Percentiles rank a stretch among this genome's conserved stretches.
These are phyloP conservation scores for Drosophila kanekoi DNA, from an alignment of 2,888 invertebrate species.

Conservation along the genomic window DNA sequence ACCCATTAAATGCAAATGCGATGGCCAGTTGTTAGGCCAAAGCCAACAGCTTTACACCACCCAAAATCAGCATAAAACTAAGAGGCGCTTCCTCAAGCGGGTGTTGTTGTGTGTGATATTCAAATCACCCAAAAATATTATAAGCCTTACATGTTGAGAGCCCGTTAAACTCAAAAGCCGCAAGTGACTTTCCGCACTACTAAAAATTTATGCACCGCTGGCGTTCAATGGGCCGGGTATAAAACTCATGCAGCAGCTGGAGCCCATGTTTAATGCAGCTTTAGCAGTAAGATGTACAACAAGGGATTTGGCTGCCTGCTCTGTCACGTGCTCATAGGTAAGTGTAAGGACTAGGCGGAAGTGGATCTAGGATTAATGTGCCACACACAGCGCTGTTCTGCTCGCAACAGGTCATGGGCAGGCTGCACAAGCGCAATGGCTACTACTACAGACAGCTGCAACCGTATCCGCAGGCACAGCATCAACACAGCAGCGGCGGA, in stretches of 20 bases:
- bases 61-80: constrained; percentile 33
- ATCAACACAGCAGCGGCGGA: constrained; percentile 40
- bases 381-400: constrained; percentile 48
- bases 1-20: constrained; percentile 45
- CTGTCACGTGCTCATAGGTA: constrained; percentile 58
- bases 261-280: constrained; percentile 54
- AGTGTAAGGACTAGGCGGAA: constrained; percentile 22
- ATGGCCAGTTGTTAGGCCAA: constrained; percentile 1
- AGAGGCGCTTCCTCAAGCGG: constrained; percentile 64
- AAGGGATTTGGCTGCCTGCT: constrained; percentile 51
- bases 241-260: constrained; percentile 40
- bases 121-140: constrained; percentile 52
- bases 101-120: constrained; percentile 42
- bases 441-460: constrained; percentile 71
- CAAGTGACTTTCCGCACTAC: constrained; percentile 74
- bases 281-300: constrained; percentile 57
- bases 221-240: constrained; percentile 37
- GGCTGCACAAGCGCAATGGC: constrained; percentile 81
- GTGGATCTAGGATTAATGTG: constrained; percentile 2
- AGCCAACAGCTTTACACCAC: constrained; percentile 42
- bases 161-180: constrained; percentile 68
- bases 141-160: constrained; percentile 64
- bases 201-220: constrained; percentile 69
- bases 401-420: constrained; percentile 41
- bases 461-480: constrained; percentile 50